These are phyloP conservation scores for Tichodroma muraria DNA, from an alignment of 2,113 vertebrate genomes.

Conservation along the genomic window DNA sequence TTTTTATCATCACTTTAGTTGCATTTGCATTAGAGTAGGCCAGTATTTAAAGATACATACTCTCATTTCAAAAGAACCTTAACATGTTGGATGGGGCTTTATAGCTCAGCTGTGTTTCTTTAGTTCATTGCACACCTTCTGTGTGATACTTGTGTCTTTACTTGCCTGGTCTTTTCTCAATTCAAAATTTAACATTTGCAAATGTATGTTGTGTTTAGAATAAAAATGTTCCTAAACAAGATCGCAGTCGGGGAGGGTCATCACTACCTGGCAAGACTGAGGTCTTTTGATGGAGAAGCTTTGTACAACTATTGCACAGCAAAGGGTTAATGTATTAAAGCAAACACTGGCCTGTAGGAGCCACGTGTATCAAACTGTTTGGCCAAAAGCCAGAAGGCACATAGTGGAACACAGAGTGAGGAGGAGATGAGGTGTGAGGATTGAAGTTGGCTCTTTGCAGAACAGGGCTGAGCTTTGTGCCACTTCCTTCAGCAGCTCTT, in stretches of 20 bases:
- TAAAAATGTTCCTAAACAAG: not conserved
- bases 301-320: not conserved
- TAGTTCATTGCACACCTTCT: not conserved
- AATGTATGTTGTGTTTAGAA: not conserved
- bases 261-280: not conserved
- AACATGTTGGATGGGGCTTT: not conserved
- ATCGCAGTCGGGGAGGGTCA: not conserved
- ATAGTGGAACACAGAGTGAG: not conserved
- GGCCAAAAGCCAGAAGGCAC: not conserved
- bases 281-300: not conserved
- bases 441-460: not conserved
- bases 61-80: not conserved
- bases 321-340: not conserved
- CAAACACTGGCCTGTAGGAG: not conserved
- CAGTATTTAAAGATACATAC: not conserved
- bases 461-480: not conserved
- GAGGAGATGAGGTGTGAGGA: not conserved
- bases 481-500: not conserved
- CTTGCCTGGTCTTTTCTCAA: not conserved
- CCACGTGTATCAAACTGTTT: not conserved
- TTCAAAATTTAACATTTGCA: not conserved
- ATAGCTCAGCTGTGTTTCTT: not conserved
- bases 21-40: not conserved
- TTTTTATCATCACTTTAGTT: not conserved
- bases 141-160: not conserved